Evolutionary conservation across 1,140 invertebrate genomes (phyloP).

Genomic region (Drosophila bocki): DNA sequence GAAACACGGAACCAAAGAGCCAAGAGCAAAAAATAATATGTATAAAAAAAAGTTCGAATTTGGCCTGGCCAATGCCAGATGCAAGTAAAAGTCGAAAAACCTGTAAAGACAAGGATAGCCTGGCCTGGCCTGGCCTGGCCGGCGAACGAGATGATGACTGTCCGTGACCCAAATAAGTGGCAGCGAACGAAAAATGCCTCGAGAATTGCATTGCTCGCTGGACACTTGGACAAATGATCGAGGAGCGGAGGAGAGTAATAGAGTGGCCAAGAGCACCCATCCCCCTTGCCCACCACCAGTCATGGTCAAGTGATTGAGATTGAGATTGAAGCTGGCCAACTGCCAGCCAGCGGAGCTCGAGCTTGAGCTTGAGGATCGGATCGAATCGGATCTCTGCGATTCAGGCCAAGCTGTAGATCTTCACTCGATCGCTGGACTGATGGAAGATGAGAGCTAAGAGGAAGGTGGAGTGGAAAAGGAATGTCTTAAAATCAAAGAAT

Average conservation of each 20-base stretch:
- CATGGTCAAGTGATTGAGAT: constrained; percentile 46
- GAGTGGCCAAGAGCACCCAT: constrained; percentile 3
- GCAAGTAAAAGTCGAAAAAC: constrained; percentile 83
- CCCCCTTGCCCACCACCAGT: background rate
- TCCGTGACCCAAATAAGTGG: constrained; percentile 78
- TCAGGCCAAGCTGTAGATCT: constrained; percentile 44
- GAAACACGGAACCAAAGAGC: constrained; percentile 67
- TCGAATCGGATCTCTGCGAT: constrained; percentile 16
- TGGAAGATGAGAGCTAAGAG: constrained; percentile 2
- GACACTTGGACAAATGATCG: constrained; percentile 9
- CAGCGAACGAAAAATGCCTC: constrained; percentile 65
- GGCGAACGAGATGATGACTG: constrained; percentile 68
- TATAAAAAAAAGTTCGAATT: constrained; percentile 1
- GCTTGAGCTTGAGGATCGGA: constrained; percentile 37
- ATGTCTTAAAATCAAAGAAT: background rate
- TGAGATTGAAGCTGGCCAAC: constrained; percentile 31
- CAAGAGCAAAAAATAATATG: background rate
- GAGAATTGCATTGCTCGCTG: constrained; percentile 54
- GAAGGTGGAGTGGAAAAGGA: background rate
- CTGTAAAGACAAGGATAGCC: constrained; percentile 48
- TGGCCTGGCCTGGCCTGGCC: constrained; percentile 21
- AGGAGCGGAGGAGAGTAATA: background rate
- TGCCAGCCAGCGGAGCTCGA: constrained; percentile 15
- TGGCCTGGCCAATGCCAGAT: constrained; percentile 44
- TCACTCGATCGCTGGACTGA: constrained; percentile 21